Evolutionary conservation across 2,113 vertebrate genomes (phyloP), one percentile per base, ranked within the genome.

Genomic region (Pagrus major): DNA sequence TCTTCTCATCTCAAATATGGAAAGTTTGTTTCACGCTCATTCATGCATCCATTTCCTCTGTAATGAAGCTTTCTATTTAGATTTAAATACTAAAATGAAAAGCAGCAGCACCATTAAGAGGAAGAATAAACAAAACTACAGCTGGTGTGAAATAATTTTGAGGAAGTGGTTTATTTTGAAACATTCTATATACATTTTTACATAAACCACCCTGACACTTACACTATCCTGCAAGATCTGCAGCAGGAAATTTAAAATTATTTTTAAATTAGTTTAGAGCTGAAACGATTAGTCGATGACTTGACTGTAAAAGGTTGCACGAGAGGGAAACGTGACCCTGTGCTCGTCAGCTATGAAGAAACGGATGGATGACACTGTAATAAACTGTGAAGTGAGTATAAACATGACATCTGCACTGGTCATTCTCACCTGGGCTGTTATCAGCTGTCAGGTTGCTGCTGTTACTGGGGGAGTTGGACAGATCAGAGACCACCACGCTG

Each of bases 401-500:
- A 49, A 65, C 61, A 51, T 6, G 18, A 6, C 3, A 15, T 6
- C 3, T 60, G 18, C 20, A 2, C 16, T 5, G 29, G 18, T 55
- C 33, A 1, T 9, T n/a, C 66, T 92, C 60, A 99, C 98, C 97
- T 8, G 96, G 94, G 82, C 93, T 96, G 86, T 97, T 95, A 21
- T 98, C 97, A 0, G 67, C 91, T 20, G 97, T 96, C 86, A 99
- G 94, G 77, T 97, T 97, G 95, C 96, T 97, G 89, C 97, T 95
- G 94, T 96, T 96, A 83, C 3, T 97, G 86, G 70, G 97, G 29
- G 83, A 95, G 88, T 94, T 96, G 60, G 95, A 91, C 0, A 92
- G 91, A 83, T 96, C 95, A 0, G 95, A 94, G 8, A 93, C 94
- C 2, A 92, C 93, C 0, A 94, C 86, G 0, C 95, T 96, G 18